These are phyloP conservation scores for Himantopus leucocephalus DNA, from an alignment of 2,113 vertebrate genomes.

Conservation along the genomic window DNA sequence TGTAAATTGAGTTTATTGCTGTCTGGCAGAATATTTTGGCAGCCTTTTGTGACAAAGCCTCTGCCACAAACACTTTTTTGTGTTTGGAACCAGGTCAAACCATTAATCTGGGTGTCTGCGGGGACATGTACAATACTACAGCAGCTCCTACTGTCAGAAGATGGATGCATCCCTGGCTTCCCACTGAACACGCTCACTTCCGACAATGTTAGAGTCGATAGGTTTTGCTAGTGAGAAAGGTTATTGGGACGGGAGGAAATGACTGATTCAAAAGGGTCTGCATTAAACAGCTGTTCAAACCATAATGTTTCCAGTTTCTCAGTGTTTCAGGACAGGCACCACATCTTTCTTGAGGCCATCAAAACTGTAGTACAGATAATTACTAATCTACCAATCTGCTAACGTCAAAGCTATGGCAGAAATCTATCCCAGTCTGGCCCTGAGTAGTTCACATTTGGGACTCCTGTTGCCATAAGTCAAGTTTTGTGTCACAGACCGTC, in stretches of 20 bases:
- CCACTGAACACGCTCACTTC: background rate
- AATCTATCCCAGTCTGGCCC: background rate
- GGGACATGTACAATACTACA: slow-evolving; percentile 46
- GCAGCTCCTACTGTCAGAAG: slow-evolving; percentile 60
- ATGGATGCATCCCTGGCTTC: background rate
- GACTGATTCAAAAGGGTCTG: background rate
- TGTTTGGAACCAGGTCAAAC: slow-evolving; percentile 64
- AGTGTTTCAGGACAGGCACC: background rate
- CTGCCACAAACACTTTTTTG: slow-evolving; percentile 65
- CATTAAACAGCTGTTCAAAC: background rate
- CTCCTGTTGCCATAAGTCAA: background rate
- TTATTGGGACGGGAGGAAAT: background rate
- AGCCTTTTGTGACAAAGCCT: slow-evolving; percentile 61
- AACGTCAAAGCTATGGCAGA: background rate
- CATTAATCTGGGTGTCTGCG: slow-evolving; percentile 52
- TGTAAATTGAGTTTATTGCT: slow-evolving; percentile 73
- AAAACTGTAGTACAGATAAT: background rate
- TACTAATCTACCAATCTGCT: background rate
- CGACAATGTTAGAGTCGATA: background rate
- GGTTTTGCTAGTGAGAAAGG: background rate
- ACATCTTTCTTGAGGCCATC: background rate
- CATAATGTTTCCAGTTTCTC: background rate
- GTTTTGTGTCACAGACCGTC: background rate
- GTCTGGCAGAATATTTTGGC: slow-evolving; percentile 71
- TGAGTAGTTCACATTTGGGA: background rate